A percentile compares a stretch with the other conserved stretches of the same genome.
Conservation (phyloP, 2,888 invertebrate genomes). For the Oscheius sp. region DNA sequence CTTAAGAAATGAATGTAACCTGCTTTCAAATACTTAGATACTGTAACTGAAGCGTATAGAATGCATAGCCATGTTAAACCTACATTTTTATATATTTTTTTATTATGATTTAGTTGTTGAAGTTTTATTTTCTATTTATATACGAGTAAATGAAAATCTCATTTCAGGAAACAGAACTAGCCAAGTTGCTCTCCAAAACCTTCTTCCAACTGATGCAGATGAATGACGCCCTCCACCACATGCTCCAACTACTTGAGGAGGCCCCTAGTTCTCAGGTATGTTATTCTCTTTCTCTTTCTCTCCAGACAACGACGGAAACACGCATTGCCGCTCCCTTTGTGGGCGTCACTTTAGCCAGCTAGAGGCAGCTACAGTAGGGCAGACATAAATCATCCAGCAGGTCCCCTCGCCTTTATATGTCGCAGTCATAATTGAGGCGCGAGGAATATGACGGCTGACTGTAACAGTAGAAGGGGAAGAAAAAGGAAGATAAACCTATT, state of each 20-base stretch:
- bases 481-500: no score
- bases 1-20: no score
- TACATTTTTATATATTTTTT: no score
- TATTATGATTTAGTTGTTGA: no score
- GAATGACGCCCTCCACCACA: slow-evolving; percentile 78
- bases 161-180: slow-evolving; percentile 81
- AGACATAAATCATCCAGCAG: slow-evolving; percentile 33
- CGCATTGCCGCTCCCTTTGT: slow-evolving; percentile 28
- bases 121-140: no score
- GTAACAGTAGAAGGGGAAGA: no score
- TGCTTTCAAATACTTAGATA: no score
- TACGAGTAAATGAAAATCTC: not conserved
- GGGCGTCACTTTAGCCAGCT: slow-evolving; percentile 20
- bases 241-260: slow-evolving; percentile 70
- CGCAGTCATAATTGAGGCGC: slow-evolving; percentile 31
- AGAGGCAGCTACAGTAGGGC: slow-evolving; percentile 33
- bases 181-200: slow-evolving; percentile 87
- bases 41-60: no score
- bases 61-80: no score
- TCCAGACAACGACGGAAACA: slow-evolving; percentile 12
- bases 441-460: slow-evolving; percentile 6
- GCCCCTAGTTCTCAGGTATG: slow-evolving; percentile 55
- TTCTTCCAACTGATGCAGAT: slow-evolving; percentile 89
- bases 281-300: not conserved
- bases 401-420: slow-evolving; percentile 21